Base-by-base conservation (phyloP, 2,797 vertebrate genomes). In the Trematomus bernacchii region DNA sequence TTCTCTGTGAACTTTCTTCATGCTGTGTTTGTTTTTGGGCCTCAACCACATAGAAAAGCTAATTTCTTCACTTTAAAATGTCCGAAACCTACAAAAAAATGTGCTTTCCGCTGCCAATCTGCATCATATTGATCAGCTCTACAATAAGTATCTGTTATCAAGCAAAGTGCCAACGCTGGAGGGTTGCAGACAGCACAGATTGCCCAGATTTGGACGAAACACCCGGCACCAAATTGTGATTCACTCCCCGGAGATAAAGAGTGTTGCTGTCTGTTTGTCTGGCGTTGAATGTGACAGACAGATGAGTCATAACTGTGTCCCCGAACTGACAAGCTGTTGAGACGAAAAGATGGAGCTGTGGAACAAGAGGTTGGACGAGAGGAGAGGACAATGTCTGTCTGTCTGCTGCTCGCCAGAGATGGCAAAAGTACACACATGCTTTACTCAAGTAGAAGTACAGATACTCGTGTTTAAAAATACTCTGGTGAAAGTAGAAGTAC, bases 301-400 rank as follows among this genome's bases (percentile, higher is more conserved):
- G 86, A 92, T 94, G 93, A 94, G 89, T 94, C 93, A 94, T 83
- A 65, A 63, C 85, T 79, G 76, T 83, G 84, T 91, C 81, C 78
- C 82, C 47, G 85, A 71, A 86, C 88, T 60, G 85, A 88, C 89
- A 90, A 85, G 83, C 88, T 90, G 90, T 77, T 78, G 86, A 90
- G 77, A 85, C 11, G 77, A 71, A 70, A 76, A 66, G 84, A 75
- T 71, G 64, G 80, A 85, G 77, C 78, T 42, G 82, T 76, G 63
- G 86, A 86, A 85, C 86, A 78, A 86, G 86, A 92, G 85, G 84
- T 88, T 66, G 83, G 58, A 87, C 66, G 48, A 78, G 70, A 82
- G 81, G 71, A 63, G 71, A 76, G 72, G 71, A 75, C 62, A 63
- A 69, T 6, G n/a, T n/a, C n/a, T n/a, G 67, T 15, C 73, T 61